Evolutionary conservation across 2,888 invertebrate species (phyloP), one percentile per base, ranked within the genome.

Genomic region (Macrosoma leucophasiata): DNA sequence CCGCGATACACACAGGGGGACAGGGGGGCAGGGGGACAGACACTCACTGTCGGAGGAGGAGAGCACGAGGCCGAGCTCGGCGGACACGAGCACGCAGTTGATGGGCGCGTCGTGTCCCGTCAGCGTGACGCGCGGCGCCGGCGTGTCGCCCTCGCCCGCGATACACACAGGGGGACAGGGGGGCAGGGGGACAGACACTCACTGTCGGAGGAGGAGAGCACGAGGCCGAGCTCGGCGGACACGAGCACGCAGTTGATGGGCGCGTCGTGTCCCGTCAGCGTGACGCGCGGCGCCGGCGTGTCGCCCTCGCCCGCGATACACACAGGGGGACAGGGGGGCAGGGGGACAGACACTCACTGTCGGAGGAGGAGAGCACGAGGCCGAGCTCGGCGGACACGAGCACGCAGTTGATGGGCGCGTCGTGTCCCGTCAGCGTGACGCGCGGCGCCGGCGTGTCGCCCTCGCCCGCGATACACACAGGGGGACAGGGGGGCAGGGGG

Each of bases 21-120:
- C n/a, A n/a, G n/a, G n/a, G n/a, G n/a, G n/a, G n/a, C n/a, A n/a
- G n/a, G n/a, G n/a, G n/a, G n/a, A n/a, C n/a, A n/a, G 23, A 22
- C 33, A 58, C 86, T 84, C 58, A 89, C 89, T 87, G 60, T 84
- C 74, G 5, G 98, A 98, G 29, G 96, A 97, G 28, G 97, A 98
- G 45, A 99, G 93, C 33, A 99, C 98, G 17, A 99, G 87, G 12
- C 99, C 99, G 25, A 99, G 89, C 73, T 99, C 99, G 0, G 99
- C 98, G 9, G 98, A 97, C 41, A 99, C 97, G 29, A 97, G 95
- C 45, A 98, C 94, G 53, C 95, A 95, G 32, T 95, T 94, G 51
- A 99, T 94, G 37, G 97, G 93, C 57, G 97, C 94, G 71, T 98
- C 97, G 79, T 99, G 99, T 0, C 99, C 99, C 0, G 98, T 98